Conservation (phyloP, 1,140 invertebrate species). For the Camponotus floridanus region DNA sequence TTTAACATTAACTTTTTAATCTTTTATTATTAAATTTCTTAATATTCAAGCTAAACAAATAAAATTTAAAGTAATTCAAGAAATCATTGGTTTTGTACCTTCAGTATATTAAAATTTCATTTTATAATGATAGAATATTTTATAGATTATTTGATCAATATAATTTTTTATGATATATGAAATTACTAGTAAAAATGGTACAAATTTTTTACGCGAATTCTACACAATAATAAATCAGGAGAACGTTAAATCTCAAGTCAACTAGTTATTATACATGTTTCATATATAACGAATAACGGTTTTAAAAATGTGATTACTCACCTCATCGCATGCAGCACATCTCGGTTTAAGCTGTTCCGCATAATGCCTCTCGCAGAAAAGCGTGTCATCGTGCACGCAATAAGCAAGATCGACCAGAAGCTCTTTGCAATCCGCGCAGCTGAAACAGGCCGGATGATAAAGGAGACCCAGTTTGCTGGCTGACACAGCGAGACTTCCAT, state of each 20-base stretch:
- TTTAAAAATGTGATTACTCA: slow-evolving; percentile 86
- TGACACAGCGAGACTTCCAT: slow-evolving; percentile 89
- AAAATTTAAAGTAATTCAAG: neutral
- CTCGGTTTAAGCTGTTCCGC: slow-evolving; percentile 96
- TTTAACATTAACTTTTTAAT: neutral
- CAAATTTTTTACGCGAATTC: neutral
- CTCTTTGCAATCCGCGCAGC: slow-evolving; percentile 94
- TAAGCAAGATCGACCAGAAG: slow-evolving; percentile 97
- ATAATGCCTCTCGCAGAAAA: slow-evolving; percentile 98
- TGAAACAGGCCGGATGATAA: slow-evolving; percentile 96
- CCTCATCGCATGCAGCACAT: slow-evolving; percentile 98
- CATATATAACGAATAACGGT: neutral
- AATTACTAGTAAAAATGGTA: neutral
- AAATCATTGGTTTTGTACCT: no score
- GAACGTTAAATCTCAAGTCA: neutral
- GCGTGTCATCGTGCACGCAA: slow-evolving; percentile 93
- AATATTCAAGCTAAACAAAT: neutral
- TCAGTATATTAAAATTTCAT: neutral
- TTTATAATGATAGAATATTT: neutral
- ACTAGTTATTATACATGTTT: neutral
- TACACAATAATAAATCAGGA: neutral
- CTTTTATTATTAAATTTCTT: no score
- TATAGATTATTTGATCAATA: neutral
- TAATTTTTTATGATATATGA: neutral
- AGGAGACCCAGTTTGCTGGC: slow-evolving; percentile 91